phyloP scores from a whole-genome alignment of 1,140 invertebrate genomes.

The Caenorhabditis brenneri region DNA sequence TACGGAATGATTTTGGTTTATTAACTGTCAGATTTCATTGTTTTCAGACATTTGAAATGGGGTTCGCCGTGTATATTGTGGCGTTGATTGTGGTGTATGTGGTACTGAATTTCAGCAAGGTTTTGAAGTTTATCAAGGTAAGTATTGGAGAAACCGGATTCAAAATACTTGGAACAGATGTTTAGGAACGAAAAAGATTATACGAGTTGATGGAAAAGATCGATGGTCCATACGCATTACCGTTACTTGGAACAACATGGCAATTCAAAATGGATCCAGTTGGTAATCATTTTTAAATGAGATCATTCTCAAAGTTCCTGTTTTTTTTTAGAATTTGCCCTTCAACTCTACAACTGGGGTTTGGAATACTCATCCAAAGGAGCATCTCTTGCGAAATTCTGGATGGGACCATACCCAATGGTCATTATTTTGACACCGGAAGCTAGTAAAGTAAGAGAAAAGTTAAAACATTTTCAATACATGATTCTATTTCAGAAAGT shows the following conservation, averaged over 20 bases:
- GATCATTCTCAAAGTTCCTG: too few species aligned
- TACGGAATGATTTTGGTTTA: neutral
- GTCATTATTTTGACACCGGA: slow-evolving; percentile 51
- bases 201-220: slow-evolving; percentile 8
- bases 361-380: slow-evolving; percentile 42
- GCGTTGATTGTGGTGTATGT: neutral
- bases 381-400: slow-evolving; percentile 38
- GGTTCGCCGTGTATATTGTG: neutral
- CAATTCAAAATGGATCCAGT: slow-evolving; percentile 50
- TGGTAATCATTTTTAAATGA: slow-evolving; percentile 5
- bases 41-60: slow-evolving; percentile 14
- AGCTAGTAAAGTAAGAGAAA: slow-evolving; percentile 42
- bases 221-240: slow-evolving; percentile 47
- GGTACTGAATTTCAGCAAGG: neutral
- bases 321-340: slow-evolving; percentile 27
- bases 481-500: slow-evolving; percentile 39
- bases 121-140: neutral
- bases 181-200: slow-evolving; percentile 1
- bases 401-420: slow-evolving; percentile 55
- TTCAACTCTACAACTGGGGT: slow-evolving; percentile 50
- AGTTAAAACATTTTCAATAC: neutral
- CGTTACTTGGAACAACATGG: slow-evolving; percentile 50
- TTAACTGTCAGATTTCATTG: neutral
- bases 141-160: neutral
- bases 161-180: neutral